Percentiles rank a stretch among this genome's conserved stretches.
These are phyloP conservation scores for Sebastes diploproa DNA, from an alignment of 2,797 vertebrate genomes.

Conservation along the genomic window DNA sequence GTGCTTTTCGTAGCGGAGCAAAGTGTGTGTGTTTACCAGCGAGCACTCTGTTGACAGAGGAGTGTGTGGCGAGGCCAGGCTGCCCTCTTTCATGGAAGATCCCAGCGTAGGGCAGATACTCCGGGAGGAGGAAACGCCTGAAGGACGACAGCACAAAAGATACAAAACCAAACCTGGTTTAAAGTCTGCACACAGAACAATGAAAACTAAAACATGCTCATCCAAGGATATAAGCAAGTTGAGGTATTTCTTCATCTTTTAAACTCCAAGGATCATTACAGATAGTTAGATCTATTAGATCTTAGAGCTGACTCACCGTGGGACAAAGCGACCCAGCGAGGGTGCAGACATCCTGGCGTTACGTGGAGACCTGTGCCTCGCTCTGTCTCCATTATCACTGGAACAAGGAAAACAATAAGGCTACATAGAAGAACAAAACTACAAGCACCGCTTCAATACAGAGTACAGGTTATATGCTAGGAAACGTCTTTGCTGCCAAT, in stretches of 20 bases:
- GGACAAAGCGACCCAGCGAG: slow-evolving; percentile 95
- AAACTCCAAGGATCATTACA: not conserved
- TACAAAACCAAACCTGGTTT: not conserved
- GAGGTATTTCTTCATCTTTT: not conserved
- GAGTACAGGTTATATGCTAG: too few species aligned
- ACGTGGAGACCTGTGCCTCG: slow-evolving; percentile 92
- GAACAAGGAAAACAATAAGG: not conserved
- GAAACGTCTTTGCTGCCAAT: not conserved
- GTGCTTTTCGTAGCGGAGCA: not conserved
- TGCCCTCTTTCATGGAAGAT: slow-evolving; percentile 98
- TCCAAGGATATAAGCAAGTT: not conserved
- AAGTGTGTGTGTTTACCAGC: slow-evolving; percentile 84
- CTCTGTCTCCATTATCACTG: slow-evolving; percentile 93
- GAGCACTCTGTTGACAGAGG: slow-evolving; percentile 96
- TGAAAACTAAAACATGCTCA: too few species aligned
- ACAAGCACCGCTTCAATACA: not conserved
- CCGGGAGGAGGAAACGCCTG: slow-evolving; percentile 96
- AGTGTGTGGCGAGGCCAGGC: slow-evolving; percentile 96
- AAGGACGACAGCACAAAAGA: not conserved
- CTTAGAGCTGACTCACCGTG: slow-evolving; percentile 83
- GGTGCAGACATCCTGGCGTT: slow-evolving; percentile 98
- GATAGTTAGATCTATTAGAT: not conserved
- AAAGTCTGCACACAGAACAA: not conserved
- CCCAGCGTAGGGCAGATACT: slow-evolving; percentile 98
- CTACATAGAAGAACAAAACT: not conserved